Base-by-base conservation (phyloP, 2,888 invertebrate genomes). In the Metellina segmentata region DNA sequence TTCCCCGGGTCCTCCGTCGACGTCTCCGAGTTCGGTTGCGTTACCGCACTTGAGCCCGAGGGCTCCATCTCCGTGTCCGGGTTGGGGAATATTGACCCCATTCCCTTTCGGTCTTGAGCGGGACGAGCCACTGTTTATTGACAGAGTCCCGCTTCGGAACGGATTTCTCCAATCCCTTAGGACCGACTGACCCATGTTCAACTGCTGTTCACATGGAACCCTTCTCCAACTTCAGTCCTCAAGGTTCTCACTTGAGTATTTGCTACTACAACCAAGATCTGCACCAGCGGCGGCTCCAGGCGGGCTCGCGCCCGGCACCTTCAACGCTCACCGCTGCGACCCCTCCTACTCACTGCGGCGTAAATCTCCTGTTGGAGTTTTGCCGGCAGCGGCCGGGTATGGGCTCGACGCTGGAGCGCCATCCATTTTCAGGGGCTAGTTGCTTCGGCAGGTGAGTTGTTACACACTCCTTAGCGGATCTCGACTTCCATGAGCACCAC, bases 231-330 rank as follows among this genome's bases (percentile, higher is more conserved):
- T 94, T 95, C 95, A 94, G 95, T 94, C 95, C 95, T 95, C 95
- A 95, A 95, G 94, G 95, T 94, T 96, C 96, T 96, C 96, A 95
- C 96, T 96, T 95, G 96, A 96, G 96, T 96, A 96, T 96, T 96
- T 96, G 96, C 96, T 96, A 96, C 96, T 96, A 96, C 96, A 96
- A 96, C 96, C 96, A 96, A 96, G 96, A 96, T 96, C 95, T 95
- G 95, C 95, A 95, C 95, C 94, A 93, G 93, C 92, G 95, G 95
- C 94, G 94, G 95, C 95, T 95, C 95, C 95, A 96, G 95, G 95
- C 95, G 95, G 95, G 95, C 95, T 95, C 95, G 95, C 96, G 95
- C 96, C 95, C 96, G 95, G 95, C 96, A 95, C 96, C 96, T 96
- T 96, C 96, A 88, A 95, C 95, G 96, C 96, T 94, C 96, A 96